Evolutionary conservation across 2,113 vertebrate genomes (phyloP).

Genomic region (Centrocercus urophasianus): DNA sequence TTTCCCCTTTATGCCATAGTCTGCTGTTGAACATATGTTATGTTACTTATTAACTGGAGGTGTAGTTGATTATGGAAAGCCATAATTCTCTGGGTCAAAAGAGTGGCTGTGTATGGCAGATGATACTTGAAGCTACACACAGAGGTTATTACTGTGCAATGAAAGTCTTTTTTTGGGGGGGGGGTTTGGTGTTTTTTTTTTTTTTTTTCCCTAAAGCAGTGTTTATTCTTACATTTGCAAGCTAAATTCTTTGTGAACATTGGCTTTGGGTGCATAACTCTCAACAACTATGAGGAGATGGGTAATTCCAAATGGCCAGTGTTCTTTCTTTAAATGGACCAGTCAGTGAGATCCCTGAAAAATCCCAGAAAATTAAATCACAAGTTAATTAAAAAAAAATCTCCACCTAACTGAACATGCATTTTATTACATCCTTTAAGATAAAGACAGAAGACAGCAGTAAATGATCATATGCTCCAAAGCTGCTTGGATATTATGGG

Average conservation of each 20-base stretch:
- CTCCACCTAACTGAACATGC: not conserved
- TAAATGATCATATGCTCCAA: not conserved
- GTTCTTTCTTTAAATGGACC: not conserved
- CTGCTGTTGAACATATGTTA: not conserved
- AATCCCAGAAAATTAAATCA: not conserved
- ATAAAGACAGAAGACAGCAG: not conserved
- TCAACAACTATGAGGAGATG: not conserved
- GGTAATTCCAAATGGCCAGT: not conserved
- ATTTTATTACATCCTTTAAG: not conserved
- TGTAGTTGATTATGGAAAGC: not conserved
- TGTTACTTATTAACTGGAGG: slow-evolving; percentile 27
- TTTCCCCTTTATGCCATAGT: slow-evolving; percentile 6
- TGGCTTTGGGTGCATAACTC: not conserved
- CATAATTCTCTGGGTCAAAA: not conserved
- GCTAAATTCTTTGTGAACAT: not conserved
- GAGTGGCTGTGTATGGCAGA: not conserved
- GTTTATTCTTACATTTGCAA: not conserved
- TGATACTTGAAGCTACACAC: not conserved
- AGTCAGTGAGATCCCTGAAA: not conserved
- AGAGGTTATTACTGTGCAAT: not conserved
- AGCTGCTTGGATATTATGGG: not conserved
- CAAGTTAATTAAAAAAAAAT: not conserved
- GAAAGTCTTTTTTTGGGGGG: not conserved
- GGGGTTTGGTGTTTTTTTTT: not conserved
- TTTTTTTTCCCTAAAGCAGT: not conserved